Evolutionary conservation across 2,797 vertebrate genomes (phyloP), one percentile per base, ranked within the genome.

Genomic region (Hoplostethus mediterraneus): DNA sequence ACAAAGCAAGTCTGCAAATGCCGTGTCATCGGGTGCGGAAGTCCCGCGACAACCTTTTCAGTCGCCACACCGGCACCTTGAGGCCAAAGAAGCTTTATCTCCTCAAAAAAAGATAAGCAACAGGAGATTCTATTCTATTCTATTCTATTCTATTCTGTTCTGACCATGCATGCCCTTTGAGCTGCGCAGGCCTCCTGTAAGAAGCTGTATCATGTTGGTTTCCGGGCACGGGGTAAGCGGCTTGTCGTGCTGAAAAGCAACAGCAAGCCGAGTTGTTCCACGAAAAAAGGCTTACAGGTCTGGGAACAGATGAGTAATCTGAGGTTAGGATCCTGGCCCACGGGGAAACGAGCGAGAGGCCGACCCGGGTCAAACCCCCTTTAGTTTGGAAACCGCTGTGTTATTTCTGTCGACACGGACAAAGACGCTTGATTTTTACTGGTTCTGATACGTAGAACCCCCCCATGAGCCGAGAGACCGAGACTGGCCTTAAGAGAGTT

Each of bases 191-290:
- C 51, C 2, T 36, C 21, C 38, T 45, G 52, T 74, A 40, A 74
- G 54, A 70, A 73, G 64, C 71, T 64, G 62, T 58, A 75, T 73
- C 64, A 62, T 61, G 52, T 44, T 76, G 47, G 62, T 73, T 75
- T 69, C 42, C 1, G 4, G 45, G 55, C 16, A 70, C 60, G 63
- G 47, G 75, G 59, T 72, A 80, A 63, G 52, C 57, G 53, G 49
- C 16, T 80, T 71, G 38, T 58, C 44, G 25, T 61, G 53, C 51
- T 72, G 40, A 77, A 62, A 77, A 63, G 45, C 67, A 62, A 21
- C 38, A 6, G 56, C 38, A 25, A 40, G 30, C 52, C 47, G n/a
- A 63, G 44, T 49, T 49, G 13, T 62, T 70, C 40, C 33, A 70
- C 64, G 5, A 63, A 68, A 76, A 80, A 58, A 52, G 17, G 45